Percentiles rank a stretch among this genome's conserved stretches.
phyloP scores from a whole-genome alignment of 2,888 invertebrate species.

The Oligia strigilis region DNA sequence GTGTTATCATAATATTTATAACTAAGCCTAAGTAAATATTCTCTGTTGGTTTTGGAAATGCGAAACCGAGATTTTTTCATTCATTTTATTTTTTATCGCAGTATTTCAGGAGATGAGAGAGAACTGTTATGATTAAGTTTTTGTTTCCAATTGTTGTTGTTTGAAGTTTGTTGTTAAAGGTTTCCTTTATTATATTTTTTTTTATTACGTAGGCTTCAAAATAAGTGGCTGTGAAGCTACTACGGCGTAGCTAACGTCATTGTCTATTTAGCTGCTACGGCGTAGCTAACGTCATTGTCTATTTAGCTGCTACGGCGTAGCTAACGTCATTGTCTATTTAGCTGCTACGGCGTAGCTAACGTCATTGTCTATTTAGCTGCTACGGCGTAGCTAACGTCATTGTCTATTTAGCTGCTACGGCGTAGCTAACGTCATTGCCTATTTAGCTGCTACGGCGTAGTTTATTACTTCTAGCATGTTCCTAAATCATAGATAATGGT shows the following conservation, averaged over 20 bases:
- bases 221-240: not conserved
- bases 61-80: slow-evolving; percentile 52
- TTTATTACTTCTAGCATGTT: not conserved
- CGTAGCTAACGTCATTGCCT: too few species aligned
- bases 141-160: slow-evolving; percentile 12
- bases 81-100: slow-evolving; percentile 44
- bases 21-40: slow-evolving; percentile 83
- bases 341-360: not conserved
- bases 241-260: not conserved
- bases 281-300: not conserved
- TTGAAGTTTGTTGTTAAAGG: slow-evolving; percentile 17
- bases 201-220: not conserved
- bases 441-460: not conserved
- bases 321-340: too few species aligned
- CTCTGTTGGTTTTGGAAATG: slow-evolving; percentile 57
- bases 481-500: not conserved
- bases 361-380: too few species aligned
- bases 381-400: not conserved
- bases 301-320: not conserved
- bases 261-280: not conserved
- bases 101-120: not conserved
- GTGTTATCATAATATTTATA: slow-evolving; percentile 82
- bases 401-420: not conserved
- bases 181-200: not conserved
- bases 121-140: slow-evolving; percentile 21